Evolutionary conservation across 2,797 vertebrate species (phyloP), one percentile per base, ranked within the genome.

Genomic region (Ctenosaura bakeri): DNA sequence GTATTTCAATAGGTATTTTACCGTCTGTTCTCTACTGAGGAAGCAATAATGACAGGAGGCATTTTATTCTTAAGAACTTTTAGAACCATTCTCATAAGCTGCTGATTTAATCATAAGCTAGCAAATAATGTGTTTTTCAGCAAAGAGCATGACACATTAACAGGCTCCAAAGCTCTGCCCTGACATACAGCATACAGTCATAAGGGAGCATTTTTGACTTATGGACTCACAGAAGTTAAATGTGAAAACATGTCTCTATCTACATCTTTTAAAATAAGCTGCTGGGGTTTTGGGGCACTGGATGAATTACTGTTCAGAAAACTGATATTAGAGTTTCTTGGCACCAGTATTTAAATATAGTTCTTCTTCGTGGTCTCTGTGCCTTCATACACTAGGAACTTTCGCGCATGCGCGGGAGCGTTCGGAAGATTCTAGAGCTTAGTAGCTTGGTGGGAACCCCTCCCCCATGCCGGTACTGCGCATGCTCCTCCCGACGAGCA

Each of bases 61-160:
- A 78, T 90, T 94, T 90, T 91, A 71, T 93, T 94, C 91, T 89
- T 20, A 1, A 56, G 85, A 69, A 35, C 69, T 88, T 71, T 85
- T 91, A 90, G 79, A 86, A 69, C 85, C 89, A 93, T 92, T 77
- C 29, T 81, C 86, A 81, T 18, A 24, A 62, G 22, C 92, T 74
- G 64, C 92, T 91, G 90, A 92, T 91, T 85, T 52, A 93, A 93
- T 86, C 42, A 24, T 86, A 91, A 93, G 87, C 50, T 59, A 91
- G 89, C 89, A 94, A 91, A 92, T 91, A 83, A 89, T 93, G 88
- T 86, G 91, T 91, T 78, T 92, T 93, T 95, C 88, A 86, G 35
- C 62, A 71, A 1, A 93, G 93, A 90, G 62, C 32, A 79, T 92
- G 93, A 93, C 92, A 85, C 89, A 89, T 94, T 91, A 94, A 92